Percentiles rank a stretch among this genome's conserved stretches.
Evolutionary conservation across 2,113 vertebrate species (phyloP).

Genomic region (Gymnorhina tibicen): DNA sequence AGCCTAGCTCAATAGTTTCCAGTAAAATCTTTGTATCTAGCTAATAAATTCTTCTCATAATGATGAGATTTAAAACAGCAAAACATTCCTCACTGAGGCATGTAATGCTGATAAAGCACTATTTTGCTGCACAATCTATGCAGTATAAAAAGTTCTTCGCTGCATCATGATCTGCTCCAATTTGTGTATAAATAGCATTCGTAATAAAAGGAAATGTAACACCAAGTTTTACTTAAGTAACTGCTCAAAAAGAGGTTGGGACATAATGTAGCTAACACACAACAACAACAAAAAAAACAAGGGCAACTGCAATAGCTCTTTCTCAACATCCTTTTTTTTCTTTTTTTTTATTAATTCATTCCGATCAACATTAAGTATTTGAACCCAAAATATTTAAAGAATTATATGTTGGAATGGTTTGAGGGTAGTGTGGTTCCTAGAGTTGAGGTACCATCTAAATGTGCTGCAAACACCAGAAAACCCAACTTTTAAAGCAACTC

Average conservation of each 20-base stretch:
- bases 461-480: not conserved
- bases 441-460: not conserved
- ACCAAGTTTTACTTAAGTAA: not conserved
- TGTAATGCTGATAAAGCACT: slow-evolving; percentile 7
- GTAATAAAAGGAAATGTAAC: slow-evolving; percentile 22
- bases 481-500: not conserved
- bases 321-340: not conserved
- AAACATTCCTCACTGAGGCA: not conserved
- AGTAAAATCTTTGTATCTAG: not conserved
- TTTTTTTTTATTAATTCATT: not conserved
- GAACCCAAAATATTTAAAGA: not conserved
- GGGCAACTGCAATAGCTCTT: not conserved
- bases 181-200: not conserved
- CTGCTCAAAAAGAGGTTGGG: not conserved
- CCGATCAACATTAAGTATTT: not conserved
- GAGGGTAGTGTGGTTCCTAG: not conserved
- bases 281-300: not conserved
- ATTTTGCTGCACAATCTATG: slow-evolving; percentile 1
- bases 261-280: not conserved
- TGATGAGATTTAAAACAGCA: not conserved
- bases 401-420: not conserved
- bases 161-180: not conserved
- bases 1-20: not conserved
- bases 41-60: not conserved
- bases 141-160: slow-evolving; percentile 28